Percentiles rank a stretch among this genome's conserved stretches.
Evolutionary conservation across 2,888 invertebrate species (phyloP).

Genomic region (Machimus atricapillus): DNA sequence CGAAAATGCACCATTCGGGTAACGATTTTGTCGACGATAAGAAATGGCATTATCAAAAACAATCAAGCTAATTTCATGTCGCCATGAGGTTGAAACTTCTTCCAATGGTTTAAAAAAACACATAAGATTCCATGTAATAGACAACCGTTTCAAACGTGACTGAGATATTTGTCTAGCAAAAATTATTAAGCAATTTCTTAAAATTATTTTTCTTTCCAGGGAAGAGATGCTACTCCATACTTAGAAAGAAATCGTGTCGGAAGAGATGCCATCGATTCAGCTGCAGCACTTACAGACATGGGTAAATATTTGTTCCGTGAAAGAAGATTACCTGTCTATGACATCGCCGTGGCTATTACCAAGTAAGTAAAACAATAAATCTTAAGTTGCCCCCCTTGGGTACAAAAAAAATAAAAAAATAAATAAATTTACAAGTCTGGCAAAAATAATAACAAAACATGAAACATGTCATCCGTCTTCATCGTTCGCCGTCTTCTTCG

Average conservation of each 20-base stretch:
- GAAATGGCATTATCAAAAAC: background rate
- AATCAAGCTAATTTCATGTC: background rate
- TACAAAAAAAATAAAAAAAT: background rate
- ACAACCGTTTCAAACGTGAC: background rate
- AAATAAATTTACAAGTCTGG: background rate
- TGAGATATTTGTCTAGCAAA: background rate
- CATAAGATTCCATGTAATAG: background rate
- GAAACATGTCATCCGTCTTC: background rate
- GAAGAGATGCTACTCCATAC: slow-evolving; percentile 93
- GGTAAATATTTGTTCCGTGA: slow-evolving; percentile 96
- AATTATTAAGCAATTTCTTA: background rate
- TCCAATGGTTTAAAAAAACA: background rate
- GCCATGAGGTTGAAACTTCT: background rate
- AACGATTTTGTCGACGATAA: background rate
- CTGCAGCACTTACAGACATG: slow-evolving; percentile 94
- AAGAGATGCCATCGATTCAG: slow-evolving; percentile 92
- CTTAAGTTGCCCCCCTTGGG: background rate
- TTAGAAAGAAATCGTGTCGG: slow-evolving; percentile 92
- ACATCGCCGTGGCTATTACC: slow-evolving; percentile 94
- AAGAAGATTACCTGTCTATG: slow-evolving; percentile 91
- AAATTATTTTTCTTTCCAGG: slow-evolving; percentile 65
- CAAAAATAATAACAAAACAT: background rate
- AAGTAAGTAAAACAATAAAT: slow-evolving; percentile 73
- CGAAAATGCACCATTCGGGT: background rate
- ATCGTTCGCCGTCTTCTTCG: background rate